phyloP scores from a whole-genome alignment of 2,113 vertebrate species.

The Melanostigma gelatinosum region DNA sequence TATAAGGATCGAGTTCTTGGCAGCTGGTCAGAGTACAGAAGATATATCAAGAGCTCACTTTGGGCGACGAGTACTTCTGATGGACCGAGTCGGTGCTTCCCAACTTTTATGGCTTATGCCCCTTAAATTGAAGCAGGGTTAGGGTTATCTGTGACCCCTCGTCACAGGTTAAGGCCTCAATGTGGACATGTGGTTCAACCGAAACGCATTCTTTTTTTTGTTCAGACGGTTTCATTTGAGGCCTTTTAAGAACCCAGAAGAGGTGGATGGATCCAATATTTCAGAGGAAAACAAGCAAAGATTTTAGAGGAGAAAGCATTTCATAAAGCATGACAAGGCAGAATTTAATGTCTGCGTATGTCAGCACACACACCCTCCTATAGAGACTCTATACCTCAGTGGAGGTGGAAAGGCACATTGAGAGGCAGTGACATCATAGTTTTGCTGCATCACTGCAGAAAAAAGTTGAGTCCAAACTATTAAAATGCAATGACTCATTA shows the following conservation, averaged over 20 bases:
- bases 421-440: constrained; percentile 74
- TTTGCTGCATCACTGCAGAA: constrained; percentile 77
- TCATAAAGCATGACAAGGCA: not conserved
- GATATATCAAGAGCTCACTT: not conserved
- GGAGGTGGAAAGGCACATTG: constrained; percentile 58
- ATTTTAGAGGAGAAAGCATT: not conserved
- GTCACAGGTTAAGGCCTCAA: not conserved
- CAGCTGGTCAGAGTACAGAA: not conserved
- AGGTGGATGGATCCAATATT: not conserved
- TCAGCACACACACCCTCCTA: constrained; percentile 1
- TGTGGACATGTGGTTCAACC: not conserved
- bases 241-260: not conserved
- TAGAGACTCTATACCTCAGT: constrained; percentile 29
- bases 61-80: not conserved
- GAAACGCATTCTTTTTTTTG: not conserved
- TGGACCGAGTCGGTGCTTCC: not conserved
- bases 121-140: not conserved
- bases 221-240: not conserved
- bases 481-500: constrained; percentile 47
- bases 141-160: not conserved
- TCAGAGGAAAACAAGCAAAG: not conserved
- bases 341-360: constrained; percentile 6
- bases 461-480: constrained; percentile 35
- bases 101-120: not conserved
- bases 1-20: not conserved